Percentiles rank a stretch among this genome's conserved stretches.
Conservation (phyloP, 2,888 invertebrate species). For the Scelioninae gen. 2 region DNA sequence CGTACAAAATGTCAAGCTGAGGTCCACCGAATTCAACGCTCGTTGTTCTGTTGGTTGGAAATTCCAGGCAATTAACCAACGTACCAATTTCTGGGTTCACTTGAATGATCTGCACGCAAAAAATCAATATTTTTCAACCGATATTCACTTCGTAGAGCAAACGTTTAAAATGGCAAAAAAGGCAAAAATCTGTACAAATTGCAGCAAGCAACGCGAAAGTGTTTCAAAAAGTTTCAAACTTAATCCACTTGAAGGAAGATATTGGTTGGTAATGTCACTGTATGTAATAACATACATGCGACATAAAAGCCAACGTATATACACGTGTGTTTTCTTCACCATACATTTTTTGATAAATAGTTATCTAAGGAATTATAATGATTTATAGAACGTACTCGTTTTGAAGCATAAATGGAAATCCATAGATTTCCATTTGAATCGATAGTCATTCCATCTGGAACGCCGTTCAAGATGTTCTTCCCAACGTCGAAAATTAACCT, state of each 20-base stretch:
- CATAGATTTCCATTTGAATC: conserved; percentile 87
- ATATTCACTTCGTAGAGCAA: no score
- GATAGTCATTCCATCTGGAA: conserved; percentile 87
- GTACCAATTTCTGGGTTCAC: conserved; percentile 78
- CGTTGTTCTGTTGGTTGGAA: conserved; percentile 80
- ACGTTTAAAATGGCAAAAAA: no score
- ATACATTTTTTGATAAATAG: background rate
- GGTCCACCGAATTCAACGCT: conserved; percentile 84
- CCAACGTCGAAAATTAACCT: conserved; percentile 79
- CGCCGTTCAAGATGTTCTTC: conserved; percentile 78
- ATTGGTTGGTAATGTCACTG: no score
- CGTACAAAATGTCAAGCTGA: conserved; percentile 80
- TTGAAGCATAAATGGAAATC: conserved; percentile 69
- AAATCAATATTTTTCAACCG: no score
- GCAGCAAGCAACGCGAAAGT: no score
- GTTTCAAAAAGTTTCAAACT: no score
- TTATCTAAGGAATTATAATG: no score
- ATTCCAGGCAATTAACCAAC: conserved; percentile 77
- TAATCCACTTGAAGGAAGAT: no score
- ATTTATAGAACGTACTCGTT: conserved; percentile 21
- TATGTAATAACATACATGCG: no score
- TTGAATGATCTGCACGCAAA: conserved; percentile 81
- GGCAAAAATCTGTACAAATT: no score
- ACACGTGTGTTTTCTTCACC: no score
- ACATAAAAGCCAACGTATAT: no score